Base-by-base conservation (phyloP, 1,140 invertebrate genomes). In the Leptonema lineaticorne region DNA sequence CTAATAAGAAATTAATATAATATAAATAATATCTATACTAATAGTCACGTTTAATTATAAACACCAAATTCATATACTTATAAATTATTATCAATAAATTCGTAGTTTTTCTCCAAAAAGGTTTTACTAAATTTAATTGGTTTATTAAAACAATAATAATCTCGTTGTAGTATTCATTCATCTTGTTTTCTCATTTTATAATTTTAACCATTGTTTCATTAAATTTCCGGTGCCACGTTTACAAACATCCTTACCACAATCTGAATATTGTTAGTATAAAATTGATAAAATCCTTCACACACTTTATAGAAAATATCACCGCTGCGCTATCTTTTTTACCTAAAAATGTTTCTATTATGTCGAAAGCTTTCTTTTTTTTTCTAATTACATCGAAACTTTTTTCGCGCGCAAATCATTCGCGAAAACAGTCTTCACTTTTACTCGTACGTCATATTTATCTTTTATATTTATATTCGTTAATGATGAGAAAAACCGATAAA, bases 21-120 rank as follows among this genome's bases (percentile, higher is more conserved):
- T 26, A 50, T 64, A 41, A 64, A 62, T 26, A 62, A 50, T 24
- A 53, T 24, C 62, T 64, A 64, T 64, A 26, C 14, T 26, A 29
- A 50, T 48, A 48, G 41, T 48, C 62, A 64, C 62, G 45, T 20
- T 62, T 62, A 64, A 8, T 30, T 28, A 50, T 41, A 33, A 64
- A 64, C 62, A 64, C 50, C 62, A 64, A 48, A 45, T 64, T 64
- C 29, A 64, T 64, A 64, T 27, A 64, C 50, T 30, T n/a, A 50
- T 53, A 50, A 64, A 64, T 64, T 64, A 64, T 64, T 50, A 53
- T 64, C 62, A 16, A 29, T 64, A 37, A 53, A 64, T 64, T 64
- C 59, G 59, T 62, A 45, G 45, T 50, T 45, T 50, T 64, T 64
- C n/a, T n/a, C 16, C 24, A 27, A 33, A n/a, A n/a, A 20, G 28